Percentiles rank a stretch among this genome's conserved stretches.
Conservation (phyloP, 2,797 vertebrate genomes). For the Cirrhinus mrigala region DNA sequence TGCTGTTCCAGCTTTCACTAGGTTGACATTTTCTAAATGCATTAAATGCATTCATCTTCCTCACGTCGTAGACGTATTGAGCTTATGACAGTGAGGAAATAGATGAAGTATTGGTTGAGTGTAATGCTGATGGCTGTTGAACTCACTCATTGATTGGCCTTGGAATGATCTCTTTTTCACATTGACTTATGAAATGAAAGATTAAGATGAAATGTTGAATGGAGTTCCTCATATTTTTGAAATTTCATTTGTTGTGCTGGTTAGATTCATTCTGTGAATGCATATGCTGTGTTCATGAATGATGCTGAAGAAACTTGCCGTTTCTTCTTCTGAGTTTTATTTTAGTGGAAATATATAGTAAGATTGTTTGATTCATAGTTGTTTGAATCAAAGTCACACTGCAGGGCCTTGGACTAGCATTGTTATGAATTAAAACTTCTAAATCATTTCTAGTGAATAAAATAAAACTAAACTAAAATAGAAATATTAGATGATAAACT, state of each 20-base stretch:
- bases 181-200: not conserved
- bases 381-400: no score
- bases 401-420: not conserved
- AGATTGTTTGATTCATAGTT: not conserved
- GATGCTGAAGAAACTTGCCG: not conserved
- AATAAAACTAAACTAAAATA: no score
- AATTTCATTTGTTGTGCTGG: constrained; percentile 24
- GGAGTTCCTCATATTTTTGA: constrained; percentile 4
- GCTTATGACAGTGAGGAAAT: constrained; percentile 50
- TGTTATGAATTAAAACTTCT: not conserved
- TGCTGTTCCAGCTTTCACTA: constrained; percentile 48
- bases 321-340: constrained; percentile 28
- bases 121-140: constrained; percentile 39
- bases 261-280: not conserved
- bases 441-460: no score
- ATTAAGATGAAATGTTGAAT: constrained; percentile 18
- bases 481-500: no score
- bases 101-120: constrained; percentile 50
- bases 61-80: constrained; percentile 38
- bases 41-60: constrained; percentile 45
- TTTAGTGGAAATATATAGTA: constrained; percentile 9
- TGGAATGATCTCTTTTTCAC: constrained; percentile 29
- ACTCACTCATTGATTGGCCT: constrained; percentile 34
- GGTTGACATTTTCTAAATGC: constrained; percentile 38
- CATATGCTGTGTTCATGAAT: not conserved